Evolutionary conservation across 1,140 invertebrate species (phyloP), one percentile per base, ranked within the genome.

Genomic region (Neotoxoptera formosana): DNA sequence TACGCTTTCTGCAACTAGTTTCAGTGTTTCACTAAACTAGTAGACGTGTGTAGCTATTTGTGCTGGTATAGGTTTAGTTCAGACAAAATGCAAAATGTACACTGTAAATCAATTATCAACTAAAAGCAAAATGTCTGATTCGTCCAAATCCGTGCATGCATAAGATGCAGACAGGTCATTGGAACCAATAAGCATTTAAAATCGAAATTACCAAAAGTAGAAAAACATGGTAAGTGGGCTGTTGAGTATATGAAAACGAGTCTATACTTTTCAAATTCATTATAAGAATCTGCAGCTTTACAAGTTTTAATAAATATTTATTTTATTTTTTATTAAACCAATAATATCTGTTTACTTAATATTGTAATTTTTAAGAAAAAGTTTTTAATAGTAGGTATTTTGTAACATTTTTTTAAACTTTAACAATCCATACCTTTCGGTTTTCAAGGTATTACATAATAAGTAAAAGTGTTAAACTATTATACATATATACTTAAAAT

Each of bases 1-100:
- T 90, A 90, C 88, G 88, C 88, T 90, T 90, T 90, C 88, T 90
- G 34, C 51, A 90, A 60, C 51, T 90, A 60, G 34, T 60, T 90
- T 41, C 88, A 41, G 30, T 67, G 60, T n/a, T 67, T 67, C 60
- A 67, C 30, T 67, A 67, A 67, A 30, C 60, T n/a, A 60, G 25
- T 67, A n/a, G 60, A n/a, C 7, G 56, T 67, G n/a, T n/a, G 30
- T 67, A 67, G 4, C 60, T 67, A 41, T 2, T 60, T 60, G 25
- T 60, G 25, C 25, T 30, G 25, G 25, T 60, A 30, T 60, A 60
- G 25, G 25, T 60, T 60, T 60, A 67, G 11, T 67, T 30, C 21
- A 14, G 30, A 67, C 30, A 67, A 67, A n/a, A 67, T n/a, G 60
- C 30, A n/a, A n/a, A n/a, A 67, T 67, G 6, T n/a, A 11, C 0